phyloP scores from a whole-genome alignment of 1,140 invertebrate genomes.

The Hetaerina americana region DNA sequence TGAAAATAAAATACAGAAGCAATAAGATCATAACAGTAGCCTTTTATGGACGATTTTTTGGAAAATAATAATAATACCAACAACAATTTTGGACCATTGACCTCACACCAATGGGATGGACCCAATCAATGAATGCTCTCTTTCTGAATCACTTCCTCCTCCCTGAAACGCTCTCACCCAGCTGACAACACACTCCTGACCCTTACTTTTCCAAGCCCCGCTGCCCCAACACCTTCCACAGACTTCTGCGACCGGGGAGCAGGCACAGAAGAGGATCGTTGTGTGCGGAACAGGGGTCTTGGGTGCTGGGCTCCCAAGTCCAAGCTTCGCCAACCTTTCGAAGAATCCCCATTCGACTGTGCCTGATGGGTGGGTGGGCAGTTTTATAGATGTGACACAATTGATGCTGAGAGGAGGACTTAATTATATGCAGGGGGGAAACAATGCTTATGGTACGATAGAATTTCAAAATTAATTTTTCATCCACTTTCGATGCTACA shows the following conservation, averaged over 20 bases:
- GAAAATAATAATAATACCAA: no score
- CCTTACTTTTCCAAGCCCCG: slow-evolving; percentile 16
- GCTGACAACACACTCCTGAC: neutral
- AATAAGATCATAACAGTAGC: no score
- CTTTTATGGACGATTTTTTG: no score
- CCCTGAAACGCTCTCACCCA: neutral
- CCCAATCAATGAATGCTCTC: no score
- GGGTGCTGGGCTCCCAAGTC: slow-evolving; percentile 38
- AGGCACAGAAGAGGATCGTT: slow-evolving; percentile 46
- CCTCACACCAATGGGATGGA: no score
- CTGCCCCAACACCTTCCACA: slow-evolving; percentile 4
- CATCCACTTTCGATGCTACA: no score
- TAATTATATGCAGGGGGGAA: no score
- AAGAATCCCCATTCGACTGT: slow-evolving; percentile 14
- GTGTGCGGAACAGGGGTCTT: slow-evolving; percentile 40
- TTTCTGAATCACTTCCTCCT: neutral
- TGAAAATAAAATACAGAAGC: no score
- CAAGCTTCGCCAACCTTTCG: slow-evolving; percentile 43
- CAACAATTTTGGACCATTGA: no score
- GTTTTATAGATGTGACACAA: neutral
- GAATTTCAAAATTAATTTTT: no score
- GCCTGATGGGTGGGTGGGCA: neutral
- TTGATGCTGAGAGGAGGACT: no score
- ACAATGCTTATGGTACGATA: no score
- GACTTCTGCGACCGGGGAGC: slow-evolving; percentile 31